phyloP scores from a whole-genome alignment of 2,113 vertebrate genomes.

The Scytalopus superciliaris region DNA sequence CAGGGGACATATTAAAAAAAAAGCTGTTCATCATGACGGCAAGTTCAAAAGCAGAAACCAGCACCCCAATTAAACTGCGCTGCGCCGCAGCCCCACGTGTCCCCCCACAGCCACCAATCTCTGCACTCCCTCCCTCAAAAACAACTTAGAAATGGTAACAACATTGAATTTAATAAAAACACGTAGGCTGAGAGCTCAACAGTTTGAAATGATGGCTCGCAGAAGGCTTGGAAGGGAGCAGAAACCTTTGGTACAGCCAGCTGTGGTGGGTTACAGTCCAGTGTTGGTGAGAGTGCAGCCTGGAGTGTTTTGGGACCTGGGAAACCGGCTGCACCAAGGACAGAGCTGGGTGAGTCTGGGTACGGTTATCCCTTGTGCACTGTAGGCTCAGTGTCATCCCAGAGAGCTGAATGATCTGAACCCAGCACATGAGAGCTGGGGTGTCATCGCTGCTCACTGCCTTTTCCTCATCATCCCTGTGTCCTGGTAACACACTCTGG shows the following conservation, averaged over 20 bases:
- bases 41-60: constrained; percentile 21
- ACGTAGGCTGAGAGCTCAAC: neutral
- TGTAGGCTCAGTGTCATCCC: neutral
- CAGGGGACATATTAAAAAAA: neutral
- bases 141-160: neutral
- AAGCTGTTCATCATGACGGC: neutral
- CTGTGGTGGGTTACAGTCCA: neutral
- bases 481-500: neutral
- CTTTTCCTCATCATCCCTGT: neutral
- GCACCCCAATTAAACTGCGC: neutral
- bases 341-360: neutral
- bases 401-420: neutral
- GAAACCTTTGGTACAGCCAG: neutral
- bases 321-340: neutral
- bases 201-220: fast-evolving
- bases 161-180: neutral
- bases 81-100: neutral
- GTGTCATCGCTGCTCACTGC: neutral
- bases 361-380: neutral
- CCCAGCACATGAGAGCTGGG: fast-evolving
- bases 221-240: neutral
- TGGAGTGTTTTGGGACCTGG: neutral
- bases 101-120: neutral
- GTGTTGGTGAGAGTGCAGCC: fast-evolving
- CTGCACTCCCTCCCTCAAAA: neutral